These are phyloP conservation scores for Poecilobothrus nobilitatus DNA, from an alignment of 2,888 invertebrate species.

Conservation along the genomic window DNA sequence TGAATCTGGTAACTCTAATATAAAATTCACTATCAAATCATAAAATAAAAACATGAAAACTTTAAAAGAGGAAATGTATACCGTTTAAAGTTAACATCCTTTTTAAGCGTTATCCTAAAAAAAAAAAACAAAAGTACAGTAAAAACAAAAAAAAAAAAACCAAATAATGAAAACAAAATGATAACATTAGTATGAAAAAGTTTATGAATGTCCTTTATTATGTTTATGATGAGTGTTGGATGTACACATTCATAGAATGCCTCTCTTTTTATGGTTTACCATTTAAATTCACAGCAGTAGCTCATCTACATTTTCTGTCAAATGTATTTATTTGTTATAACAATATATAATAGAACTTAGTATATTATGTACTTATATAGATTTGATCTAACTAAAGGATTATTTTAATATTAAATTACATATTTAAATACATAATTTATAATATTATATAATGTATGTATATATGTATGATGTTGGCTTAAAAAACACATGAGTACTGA, in stretches of 20 bases:
- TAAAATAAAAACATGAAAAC: not conserved
- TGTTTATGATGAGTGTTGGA: not conserved
- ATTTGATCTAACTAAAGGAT: too few species aligned
- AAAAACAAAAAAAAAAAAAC: not conserved
- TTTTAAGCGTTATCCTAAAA: not conserved
- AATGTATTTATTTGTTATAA: not conserved
- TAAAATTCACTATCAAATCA: not conserved
- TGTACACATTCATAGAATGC: not conserved
- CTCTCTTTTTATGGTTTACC: not conserved
- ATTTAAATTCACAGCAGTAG: not conserved
- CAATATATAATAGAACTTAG: too few species aligned
- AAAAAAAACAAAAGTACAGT: too few species aligned
- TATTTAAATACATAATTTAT: not conserved
- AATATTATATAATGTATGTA: not conserved
- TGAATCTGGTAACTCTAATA: not conserved
- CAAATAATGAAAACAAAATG: not conserved
- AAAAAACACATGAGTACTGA: not conserved
- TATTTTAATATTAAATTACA: not conserved
- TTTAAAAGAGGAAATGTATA: not conserved
- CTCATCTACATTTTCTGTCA: conserved; percentile 1
- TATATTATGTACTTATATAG: too few species aligned
- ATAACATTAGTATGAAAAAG: not conserved
- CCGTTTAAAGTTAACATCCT: not conserved
- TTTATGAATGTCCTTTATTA: not conserved
- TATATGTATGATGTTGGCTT: not conserved